A percentile compares a stretch with the other conserved stretches of the same genome.
Evolutionary conservation across 2,113 vertebrate species (phyloP).

Genomic region (Gasterosteus aculeatus): DNA sequence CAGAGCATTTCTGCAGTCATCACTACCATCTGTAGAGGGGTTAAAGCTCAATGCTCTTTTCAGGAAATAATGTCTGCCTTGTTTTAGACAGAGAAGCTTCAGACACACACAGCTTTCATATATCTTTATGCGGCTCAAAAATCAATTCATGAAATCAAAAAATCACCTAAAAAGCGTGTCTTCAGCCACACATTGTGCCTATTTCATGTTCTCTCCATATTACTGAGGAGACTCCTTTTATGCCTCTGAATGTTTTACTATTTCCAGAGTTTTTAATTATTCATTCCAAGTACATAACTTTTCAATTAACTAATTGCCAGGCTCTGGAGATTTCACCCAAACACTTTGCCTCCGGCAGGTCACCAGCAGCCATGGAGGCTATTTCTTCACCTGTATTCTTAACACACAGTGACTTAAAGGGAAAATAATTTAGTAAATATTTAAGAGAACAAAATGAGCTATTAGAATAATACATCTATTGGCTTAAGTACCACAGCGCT

Average conservation of each 20-base stretch:
- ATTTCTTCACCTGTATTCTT: constrained; percentile 52
- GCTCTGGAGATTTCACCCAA: constrained; percentile 61
- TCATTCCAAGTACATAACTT: constrained; percentile 76
- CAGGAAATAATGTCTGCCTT: neutral
- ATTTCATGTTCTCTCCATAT: neutral
- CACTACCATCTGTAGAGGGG: constrained; percentile 31
- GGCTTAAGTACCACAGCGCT: neutral
- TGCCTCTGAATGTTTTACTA: constrained; percentile 51
- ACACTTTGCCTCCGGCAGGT: constrained; percentile 42
- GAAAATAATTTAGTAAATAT: constrained; percentile 63
- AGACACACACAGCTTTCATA: constrained; percentile 5
- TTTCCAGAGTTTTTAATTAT: constrained; percentile 72
- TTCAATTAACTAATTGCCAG: constrained; percentile 79
- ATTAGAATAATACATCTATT: constrained; percentile 36
- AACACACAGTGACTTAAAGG: constrained; percentile 59
- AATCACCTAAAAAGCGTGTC: neutral
- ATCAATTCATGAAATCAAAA: constrained; percentile 3
- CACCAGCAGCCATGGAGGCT: constrained; percentile 32
- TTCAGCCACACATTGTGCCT: neutral
- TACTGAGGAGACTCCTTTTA: constrained; percentile 37
- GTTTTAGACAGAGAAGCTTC: neutral
- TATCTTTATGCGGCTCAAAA: neutral
- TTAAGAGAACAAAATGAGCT: constrained; percentile 70
- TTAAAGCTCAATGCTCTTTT: neutral
- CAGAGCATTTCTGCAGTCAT: constrained; percentile 33